Conservation (phyloP, 2,797 vertebrate species). For the Dipus sagitta region DNA sequence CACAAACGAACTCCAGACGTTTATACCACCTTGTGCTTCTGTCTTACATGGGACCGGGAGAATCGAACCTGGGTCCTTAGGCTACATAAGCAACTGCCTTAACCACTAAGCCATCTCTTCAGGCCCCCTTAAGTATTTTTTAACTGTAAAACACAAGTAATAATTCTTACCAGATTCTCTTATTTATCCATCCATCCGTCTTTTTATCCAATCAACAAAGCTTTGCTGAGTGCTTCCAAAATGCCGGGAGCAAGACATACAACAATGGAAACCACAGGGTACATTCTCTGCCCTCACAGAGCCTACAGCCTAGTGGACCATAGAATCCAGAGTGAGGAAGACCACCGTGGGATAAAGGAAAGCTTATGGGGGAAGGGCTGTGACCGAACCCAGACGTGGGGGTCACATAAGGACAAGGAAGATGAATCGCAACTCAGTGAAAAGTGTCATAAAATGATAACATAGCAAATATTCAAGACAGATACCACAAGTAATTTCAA, state of each 20-base stretch:
- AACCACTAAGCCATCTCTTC: too few species aligned
- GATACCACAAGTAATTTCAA: conserved; percentile 72
- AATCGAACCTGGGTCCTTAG: too few species aligned
- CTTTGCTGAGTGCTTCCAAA: not conserved
- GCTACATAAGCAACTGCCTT: too few species aligned
- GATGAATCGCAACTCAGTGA: conserved; percentile 25
- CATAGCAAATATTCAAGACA: conserved; percentile 73
- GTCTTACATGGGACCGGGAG: too few species aligned
- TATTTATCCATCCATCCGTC: not conserved
- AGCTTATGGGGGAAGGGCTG: not conserved
- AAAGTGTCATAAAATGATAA: conserved; percentile 69
- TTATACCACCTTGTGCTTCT: too few species aligned
- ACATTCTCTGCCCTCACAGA: not conserved
- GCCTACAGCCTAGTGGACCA: not conserved
- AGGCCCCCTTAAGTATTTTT: too few species aligned
- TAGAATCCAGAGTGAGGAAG: not conserved
- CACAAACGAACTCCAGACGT: too few species aligned
- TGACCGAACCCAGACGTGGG: not conserved
- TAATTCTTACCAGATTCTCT: not conserved
- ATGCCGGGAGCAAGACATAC: not conserved
- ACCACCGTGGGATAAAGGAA: too few species aligned
- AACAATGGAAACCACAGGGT: not conserved
- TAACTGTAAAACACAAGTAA: not conserved
- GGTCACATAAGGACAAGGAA: conserved; percentile 62
- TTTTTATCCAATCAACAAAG: not conserved